These are phyloP conservation scores for Oophaga pumilio DNA, from an alignment of 2,113 vertebrate species.

Conservation along the genomic window DNA sequence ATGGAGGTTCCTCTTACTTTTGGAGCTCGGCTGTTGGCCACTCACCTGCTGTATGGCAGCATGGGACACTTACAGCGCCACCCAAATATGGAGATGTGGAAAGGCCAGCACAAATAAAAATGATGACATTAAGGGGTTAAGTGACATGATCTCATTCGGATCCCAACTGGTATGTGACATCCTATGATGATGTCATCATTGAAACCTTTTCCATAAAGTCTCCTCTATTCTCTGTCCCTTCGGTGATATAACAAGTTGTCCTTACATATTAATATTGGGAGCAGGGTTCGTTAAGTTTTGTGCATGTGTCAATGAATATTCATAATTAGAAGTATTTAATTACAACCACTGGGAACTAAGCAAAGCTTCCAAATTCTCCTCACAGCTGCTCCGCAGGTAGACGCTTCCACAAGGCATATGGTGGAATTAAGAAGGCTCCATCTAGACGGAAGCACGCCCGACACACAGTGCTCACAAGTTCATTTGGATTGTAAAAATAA, in stretches of 20 bases:
- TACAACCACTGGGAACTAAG: neutral
- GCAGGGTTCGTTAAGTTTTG: neutral
- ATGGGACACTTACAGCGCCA: no score
- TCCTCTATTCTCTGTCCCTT: neutral
- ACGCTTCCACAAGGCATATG: slow-evolving; percentile 20
- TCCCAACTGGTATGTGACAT: no score
- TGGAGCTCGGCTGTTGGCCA: no score
- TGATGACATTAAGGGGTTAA: no score
- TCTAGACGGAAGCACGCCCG: neutral
- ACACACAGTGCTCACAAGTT: neutral
- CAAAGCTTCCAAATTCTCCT: neutral
- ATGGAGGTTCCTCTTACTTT: no score
- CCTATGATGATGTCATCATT: no score
- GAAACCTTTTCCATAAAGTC: neutral
- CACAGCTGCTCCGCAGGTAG: slow-evolving; percentile 14
- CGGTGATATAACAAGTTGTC: neutral
- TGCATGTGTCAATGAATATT: slow-evolving; percentile 23
- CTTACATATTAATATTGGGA: neutral
- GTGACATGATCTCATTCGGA: no score
- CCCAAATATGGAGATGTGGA: no score
- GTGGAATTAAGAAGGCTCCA: neutral
- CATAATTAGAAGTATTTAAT: slow-evolving; percentile 15
- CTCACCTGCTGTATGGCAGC: no score
- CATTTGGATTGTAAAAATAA: neutral
- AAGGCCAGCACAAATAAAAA: no score